Conservation (phyloP, 1,140 invertebrate species). For the Wiebesia pumilae region DNA sequence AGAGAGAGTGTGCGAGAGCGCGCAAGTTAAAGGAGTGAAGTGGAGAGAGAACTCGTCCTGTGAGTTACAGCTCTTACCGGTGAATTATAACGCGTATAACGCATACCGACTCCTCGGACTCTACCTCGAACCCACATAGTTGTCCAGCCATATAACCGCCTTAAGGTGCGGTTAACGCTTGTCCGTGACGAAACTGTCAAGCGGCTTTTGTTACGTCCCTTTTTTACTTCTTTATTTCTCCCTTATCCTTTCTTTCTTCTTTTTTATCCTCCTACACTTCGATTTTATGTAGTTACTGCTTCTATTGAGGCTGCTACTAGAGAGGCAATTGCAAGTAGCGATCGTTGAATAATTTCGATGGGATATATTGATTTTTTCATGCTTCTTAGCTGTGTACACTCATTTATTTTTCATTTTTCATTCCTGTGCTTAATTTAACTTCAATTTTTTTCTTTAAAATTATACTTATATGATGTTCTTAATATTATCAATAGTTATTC, state of each 20-base stretch:
- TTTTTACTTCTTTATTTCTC: neutral
- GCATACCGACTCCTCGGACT: constrained; percentile 60
- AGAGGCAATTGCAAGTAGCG: constrained; percentile 1
- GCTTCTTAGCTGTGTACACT: neutral
- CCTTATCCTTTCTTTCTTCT: neutral
- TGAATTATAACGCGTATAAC: constrained; percentile 71
- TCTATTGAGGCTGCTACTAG: neutral
- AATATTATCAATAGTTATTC: neutral
- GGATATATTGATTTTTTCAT: neutral
- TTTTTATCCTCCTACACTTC: constrained; percentile 14
- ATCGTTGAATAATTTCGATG: neutral
- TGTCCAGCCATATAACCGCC: constrained; percentile 30
- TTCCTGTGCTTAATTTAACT: neutral
- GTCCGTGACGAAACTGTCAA: constrained; percentile 51
- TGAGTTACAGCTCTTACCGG: constrained; percentile 68
- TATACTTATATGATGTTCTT: neutral
- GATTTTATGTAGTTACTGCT: neutral
- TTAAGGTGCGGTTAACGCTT: constrained; percentile 51
- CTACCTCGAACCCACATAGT: constrained; percentile 46
- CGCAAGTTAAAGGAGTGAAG: no score
- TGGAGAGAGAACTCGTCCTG: constrained; percentile 49
- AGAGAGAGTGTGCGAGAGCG: constrained; percentile 5
- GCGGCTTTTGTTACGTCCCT: constrained; percentile 30
- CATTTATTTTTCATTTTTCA: neutral
- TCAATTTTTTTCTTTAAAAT: neutral